A percentile compares a stretch with the other conserved stretches of the same genome.
Conservation (phyloP, 2,888 invertebrate genomes). For the Macaria notata region DNA sequence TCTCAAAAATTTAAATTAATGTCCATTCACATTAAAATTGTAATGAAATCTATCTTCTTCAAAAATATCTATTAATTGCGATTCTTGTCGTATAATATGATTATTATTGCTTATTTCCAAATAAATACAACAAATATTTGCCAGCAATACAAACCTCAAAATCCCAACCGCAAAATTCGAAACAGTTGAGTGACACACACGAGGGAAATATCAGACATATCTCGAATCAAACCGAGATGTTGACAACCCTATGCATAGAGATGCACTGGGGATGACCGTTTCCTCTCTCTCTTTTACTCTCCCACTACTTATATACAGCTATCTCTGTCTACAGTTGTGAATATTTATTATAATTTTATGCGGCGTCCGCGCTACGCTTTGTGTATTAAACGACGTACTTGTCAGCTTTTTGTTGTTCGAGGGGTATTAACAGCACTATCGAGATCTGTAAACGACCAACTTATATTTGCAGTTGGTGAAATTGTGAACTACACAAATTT, state of each 20-base stretch:
- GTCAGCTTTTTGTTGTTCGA: conserved; percentile 62
- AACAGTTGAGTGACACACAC: conserved; percentile 31
- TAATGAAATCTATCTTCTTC: too few species aligned
- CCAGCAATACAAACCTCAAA: background rate
- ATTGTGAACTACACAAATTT: too few species aligned
- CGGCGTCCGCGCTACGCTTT: conserved; percentile 68
- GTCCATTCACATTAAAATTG: too few species aligned
- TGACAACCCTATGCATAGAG: conserved; percentile 43
- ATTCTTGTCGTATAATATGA: too few species aligned
- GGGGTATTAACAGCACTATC: conserved; percentile 46
- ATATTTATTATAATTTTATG: conserved; percentile 82
- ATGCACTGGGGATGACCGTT: conserved; percentile 52
- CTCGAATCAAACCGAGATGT: conserved; percentile 11
- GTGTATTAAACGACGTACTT: conserved; percentile 74
- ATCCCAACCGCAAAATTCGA: conserved; percentile 2
- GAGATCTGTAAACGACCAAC: conserved; percentile 33
- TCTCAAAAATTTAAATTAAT: too few species aligned
- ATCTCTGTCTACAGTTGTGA: conserved; percentile 52
- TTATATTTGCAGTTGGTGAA: too few species aligned
- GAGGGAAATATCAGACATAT: conserved; percentile 34
- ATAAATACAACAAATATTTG: too few species aligned
- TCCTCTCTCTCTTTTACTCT: conserved; percentile 36
- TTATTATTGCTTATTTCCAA: too few species aligned
- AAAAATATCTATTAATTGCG: too few species aligned
- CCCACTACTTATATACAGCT: background rate